These are phyloP conservation scores for Morbakka virulenta DNA, from an alignment of 30 jellyfish, hydroid and myxozoan species.

Conservation along the genomic window DNA sequence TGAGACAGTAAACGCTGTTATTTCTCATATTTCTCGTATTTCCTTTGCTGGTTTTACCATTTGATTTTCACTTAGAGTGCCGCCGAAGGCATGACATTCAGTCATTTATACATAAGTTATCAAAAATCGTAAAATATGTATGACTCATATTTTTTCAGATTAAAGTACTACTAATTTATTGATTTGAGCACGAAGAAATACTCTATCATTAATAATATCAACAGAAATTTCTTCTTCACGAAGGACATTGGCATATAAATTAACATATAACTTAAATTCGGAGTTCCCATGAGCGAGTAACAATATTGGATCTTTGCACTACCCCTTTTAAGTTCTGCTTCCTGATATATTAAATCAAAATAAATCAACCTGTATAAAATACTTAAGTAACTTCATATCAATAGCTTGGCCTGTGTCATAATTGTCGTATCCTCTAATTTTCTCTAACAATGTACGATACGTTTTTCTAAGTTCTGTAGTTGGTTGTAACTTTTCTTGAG, in stretches of 20 bases:
- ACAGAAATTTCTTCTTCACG: slow-evolving; percentile 13
- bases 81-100: slow-evolving; percentile 10
- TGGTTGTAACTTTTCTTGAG: slow-evolving; percentile 1
- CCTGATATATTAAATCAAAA: slow-evolving; percentile 13
- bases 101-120: slow-evolving; percentile 34
- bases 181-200: neutral
- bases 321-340: slow-evolving; percentile 5
- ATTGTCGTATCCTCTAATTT: neutral
- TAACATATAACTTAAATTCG: slow-evolving; percentile 1
- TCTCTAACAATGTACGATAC: neutral
- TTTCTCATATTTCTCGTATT: no score
- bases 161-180: no score
- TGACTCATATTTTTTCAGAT: slow-evolving; percentile 1
- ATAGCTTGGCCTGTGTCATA: neutral
- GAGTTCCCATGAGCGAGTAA: slow-evolving; percentile 11
- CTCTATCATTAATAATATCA: neutral
- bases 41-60: slow-evolving; percentile 38
- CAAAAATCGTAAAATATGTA: slow-evolving; percentile 7
- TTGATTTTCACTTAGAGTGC: slow-evolving; percentile 30
- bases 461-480: slow-evolving; percentile 2
- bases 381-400: neutral
- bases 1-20: no score
- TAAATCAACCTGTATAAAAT: slow-evolving; percentile 9
- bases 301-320: slow-evolving; percentile 9
- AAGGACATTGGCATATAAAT: slow-evolving; percentile 13